Evolutionary conservation across 2,113 vertebrate genomes (phyloP), one percentile per base, ranked within the genome.

Genomic region (Elachura formosa): DNA sequence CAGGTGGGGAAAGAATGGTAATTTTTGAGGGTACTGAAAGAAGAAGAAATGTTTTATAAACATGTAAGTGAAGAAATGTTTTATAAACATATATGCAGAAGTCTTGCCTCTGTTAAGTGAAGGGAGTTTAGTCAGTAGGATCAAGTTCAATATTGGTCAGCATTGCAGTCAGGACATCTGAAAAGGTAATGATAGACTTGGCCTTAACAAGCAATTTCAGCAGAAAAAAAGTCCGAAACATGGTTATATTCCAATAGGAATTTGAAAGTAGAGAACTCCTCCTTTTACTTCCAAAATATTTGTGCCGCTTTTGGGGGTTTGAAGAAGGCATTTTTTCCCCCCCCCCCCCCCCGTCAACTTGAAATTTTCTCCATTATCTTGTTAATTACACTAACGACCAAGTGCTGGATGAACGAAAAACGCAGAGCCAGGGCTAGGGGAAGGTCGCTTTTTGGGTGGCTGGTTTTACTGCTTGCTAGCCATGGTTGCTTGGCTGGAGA

Each of bases 191-290:
- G 12, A 34, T 12, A 80, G 20, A 41, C 4, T 77, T 1, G 1
- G 51, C 51, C 18, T 63, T 63, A 78, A 71, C 18, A 92, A 67
- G 5, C 29, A 49, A 5, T 14, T 36, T 40, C 29, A 31, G 11
- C 26, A 36, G 24, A 3, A 25, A 23, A 7, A 49, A 10, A 20
- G 14, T 31, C 33, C 51, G 26, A 85, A 56, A 20, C 2, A 1
- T 28, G 56, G 43, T 48, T 0, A 0, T 68, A n/a, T 21, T 43
- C 49, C 55, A 73, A 14, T 0, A 1, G 17, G 17, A 69, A 40
- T 54, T 55, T 78, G 38, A 73, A 69, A 46, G 29, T 4, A 16
- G 59, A 52, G 28, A 40, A 38, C 46, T 91, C 28, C 31, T 81
- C 16, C 43, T 78, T 66, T 78, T 14, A 22, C 24, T 62, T 75